These are phyloP conservation scores for Archocentrus centrarchus DNA, from an alignment of 2,113 vertebrate species.

Conservation along the genomic window DNA sequence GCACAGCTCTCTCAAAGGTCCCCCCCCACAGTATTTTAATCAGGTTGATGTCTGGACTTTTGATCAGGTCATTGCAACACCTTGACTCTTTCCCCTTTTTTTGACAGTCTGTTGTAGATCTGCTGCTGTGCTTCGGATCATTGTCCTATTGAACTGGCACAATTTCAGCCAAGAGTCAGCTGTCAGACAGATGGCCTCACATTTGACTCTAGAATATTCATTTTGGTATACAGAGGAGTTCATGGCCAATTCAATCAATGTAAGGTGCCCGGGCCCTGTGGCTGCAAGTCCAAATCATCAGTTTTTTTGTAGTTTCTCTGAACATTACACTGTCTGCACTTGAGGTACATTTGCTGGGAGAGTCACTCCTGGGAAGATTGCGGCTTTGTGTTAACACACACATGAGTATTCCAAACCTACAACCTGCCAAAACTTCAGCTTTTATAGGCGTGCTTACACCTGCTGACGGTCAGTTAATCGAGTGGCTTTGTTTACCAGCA, in stretches of 20 bases:
- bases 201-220: background rate
- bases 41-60: background rate
- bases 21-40: background rate
- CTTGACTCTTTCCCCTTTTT: background rate
- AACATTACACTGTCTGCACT: background rate
- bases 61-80: background rate
- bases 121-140: slow-evolving; percentile 1
- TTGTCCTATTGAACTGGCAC: background rate
- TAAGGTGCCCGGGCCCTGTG: background rate
- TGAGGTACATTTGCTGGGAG: background rate
- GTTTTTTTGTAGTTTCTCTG: background rate
- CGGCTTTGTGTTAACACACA: background rate
- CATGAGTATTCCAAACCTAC: background rate
- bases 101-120: background rate
- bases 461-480: too few relatives aligned
- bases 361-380: background rate
- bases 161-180: background rate
- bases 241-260: background rate
- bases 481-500: too few relatives aligned
- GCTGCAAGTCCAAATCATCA: background rate
- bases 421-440: background rate
- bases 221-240: background rate
- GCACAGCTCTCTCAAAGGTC: background rate
- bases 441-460: background rate
- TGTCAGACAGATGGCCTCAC: background rate